These are phyloP conservation scores for Puffinus mauretanicus DNA, from an alignment of 2,113 vertebrate genomes.

Conservation along the genomic window DNA sequence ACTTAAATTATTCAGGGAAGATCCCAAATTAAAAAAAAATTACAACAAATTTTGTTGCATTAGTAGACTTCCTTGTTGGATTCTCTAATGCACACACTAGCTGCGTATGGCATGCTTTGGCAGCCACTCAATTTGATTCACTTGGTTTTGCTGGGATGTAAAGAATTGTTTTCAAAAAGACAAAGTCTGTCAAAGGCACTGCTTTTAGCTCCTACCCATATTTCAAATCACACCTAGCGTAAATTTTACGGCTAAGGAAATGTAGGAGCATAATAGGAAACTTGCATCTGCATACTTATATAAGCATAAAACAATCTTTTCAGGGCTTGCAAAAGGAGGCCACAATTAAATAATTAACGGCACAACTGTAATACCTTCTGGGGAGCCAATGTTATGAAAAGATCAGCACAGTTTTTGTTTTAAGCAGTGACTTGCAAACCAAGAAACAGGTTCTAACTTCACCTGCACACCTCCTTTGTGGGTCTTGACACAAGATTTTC, in stretches of 20 bases:
- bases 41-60: neutral
- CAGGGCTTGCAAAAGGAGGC: neutral
- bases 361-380: neutral
- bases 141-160: neutral
- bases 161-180: neutral
- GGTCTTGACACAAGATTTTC: neutral
- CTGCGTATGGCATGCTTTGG: neutral
- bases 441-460: neutral
- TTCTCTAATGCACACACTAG: neutral
- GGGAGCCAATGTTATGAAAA: neutral
- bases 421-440: neutral
- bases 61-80: neutral
- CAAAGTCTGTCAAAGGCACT: neutral
- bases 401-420: neutral
- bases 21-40: neutral
- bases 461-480: accelerated
- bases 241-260: neutral
- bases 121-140: neutral
- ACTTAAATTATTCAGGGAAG: neutral
- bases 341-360: neutral
- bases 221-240: neutral
- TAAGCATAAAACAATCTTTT: neutral
- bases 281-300: neutral
- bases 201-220: neutral
- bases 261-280: neutral